A percentile compares a stretch with the other conserved stretches of the same genome.
These are phyloP conservation scores for Listrodromus nycthemerus DNA, from an alignment of 2,888 invertebrate genomes.

Conservation along the genomic window DNA sequence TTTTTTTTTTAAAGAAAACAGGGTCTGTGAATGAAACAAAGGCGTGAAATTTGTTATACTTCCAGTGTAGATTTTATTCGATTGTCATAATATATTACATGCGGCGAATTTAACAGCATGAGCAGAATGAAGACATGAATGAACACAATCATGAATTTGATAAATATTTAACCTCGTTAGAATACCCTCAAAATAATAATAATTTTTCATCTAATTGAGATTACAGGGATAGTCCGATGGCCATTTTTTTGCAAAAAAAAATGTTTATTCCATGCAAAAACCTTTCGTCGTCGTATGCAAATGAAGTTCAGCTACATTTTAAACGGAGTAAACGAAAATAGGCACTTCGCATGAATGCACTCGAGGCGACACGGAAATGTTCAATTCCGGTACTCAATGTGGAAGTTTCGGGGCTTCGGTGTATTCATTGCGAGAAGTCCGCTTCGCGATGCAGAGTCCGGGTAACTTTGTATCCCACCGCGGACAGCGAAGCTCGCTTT, in stretches of 20 bases:
- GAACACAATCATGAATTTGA: background rate
- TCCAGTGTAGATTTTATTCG: background rate
- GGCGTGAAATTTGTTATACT: background rate
- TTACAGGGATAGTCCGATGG: too few species aligned
- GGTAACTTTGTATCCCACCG: background rate
- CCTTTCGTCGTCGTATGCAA: background rate
- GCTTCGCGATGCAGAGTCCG: slow-evolving; percentile 1
- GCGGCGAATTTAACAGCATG: background rate
- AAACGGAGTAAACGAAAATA: background rate
- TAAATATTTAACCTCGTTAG: too few species aligned
- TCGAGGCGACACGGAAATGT: slow-evolving; percentile 3
- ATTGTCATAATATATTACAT: background rate
- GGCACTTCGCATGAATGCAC: background rate
- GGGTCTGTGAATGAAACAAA: background rate
- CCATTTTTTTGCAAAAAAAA: too few species aligned
- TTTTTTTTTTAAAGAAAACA: background rate
- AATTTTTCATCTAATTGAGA: too few species aligned
- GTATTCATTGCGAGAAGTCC: background rate
- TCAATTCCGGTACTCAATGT: slow-evolving; percentile 12
- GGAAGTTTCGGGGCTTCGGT: background rate
- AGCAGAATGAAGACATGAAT: background rate
- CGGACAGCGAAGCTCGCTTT: background rate
- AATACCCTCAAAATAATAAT: too few species aligned
- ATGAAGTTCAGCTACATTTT: background rate
- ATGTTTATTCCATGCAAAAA: background rate